phyloP scores from a whole-genome alignment of 2,113 vertebrate genomes.

The Plotosus lineatus region DNA sequence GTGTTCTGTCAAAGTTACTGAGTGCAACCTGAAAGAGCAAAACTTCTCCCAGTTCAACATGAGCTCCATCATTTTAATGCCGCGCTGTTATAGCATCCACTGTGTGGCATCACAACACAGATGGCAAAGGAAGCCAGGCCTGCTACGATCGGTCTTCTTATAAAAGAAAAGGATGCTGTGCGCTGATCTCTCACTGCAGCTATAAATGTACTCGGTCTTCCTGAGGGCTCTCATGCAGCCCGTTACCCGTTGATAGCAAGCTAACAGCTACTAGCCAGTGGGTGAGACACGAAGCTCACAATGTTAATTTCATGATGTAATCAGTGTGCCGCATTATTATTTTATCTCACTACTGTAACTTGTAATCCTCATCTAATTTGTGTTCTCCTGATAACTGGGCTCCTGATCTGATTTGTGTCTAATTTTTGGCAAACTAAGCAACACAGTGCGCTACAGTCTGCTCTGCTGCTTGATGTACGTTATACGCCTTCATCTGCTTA shows the following conservation, averaged over 20 bases:
- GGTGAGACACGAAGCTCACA: background rate
- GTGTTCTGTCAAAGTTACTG: background rate
- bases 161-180: background rate
- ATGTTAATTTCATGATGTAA: background rate
- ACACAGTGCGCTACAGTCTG: background rate
- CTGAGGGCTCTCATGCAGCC: background rate
- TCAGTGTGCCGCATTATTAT: background rate
- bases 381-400: no score
- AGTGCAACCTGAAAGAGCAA: background rate
- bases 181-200: background rate
- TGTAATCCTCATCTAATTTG: background rate
- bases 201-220: background rate
- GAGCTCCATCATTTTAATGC: background rate
- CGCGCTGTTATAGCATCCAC: background rate
- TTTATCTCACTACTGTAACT: background rate
- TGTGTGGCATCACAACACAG: no score
- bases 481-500: background rate
- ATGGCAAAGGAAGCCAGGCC: background rate
- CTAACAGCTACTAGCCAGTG: background rate
- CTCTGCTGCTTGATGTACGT: background rate
- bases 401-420: background rate
- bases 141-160: background rate
- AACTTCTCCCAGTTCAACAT: background rate
- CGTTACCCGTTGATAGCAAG: background rate
- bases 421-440: background rate